Evolutionary conservation across 1,140 invertebrate genomes (phyloP), one percentile per base, ranked within the genome.

Genomic region (Pseudomyrmex dendroicus): DNA sequence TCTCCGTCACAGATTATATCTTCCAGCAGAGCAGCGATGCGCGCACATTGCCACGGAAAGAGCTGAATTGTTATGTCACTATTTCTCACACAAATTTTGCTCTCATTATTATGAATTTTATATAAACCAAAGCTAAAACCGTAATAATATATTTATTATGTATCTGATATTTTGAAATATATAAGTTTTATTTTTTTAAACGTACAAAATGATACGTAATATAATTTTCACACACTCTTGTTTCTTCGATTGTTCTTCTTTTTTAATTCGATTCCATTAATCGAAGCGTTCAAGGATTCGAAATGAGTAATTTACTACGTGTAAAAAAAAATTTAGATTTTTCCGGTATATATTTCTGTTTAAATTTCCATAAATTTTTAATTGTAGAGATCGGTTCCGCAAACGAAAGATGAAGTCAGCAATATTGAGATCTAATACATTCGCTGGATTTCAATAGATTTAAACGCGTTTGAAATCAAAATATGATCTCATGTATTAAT

Each of bases 11-110:
- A 67, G 25, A 77, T 63, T 74, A 44, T 77, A 67, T 77, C 73
- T 77, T 77, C 67, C 61, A 77, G 73, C 73, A 77, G 62, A 77
- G 73, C 73, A 77, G 62, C 73, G 62, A 77, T 67, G 25, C 62
- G 73, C 48, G 2, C 73, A 66, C 48, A 76, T 66, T 76, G 22
- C n/a, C 44, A 35, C 61, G 48, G 12, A n/a, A 77, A 77, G 25
- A 54, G 73, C 63, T 54, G 62, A 77, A 56, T 52, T 77, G 20
- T 77, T 66, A 54, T 54, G 52, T 35, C 35, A 35, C 35, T 35
- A 35, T 7, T 7, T 77, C 44, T 63, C 62, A 77, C 48, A 54
- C 61, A 76, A 62, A 76, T 68, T 68, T 57, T 15, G 57, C 52
- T 68, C 63, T 57, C 64, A 70, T 68, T 64, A 22, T 7, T 54